A percentile compares a stretch with the other conserved stretches of the same genome.
Evolutionary conservation across 2,888 invertebrate species (phyloP).

Genomic region (Lymantria monacha): DNA sequence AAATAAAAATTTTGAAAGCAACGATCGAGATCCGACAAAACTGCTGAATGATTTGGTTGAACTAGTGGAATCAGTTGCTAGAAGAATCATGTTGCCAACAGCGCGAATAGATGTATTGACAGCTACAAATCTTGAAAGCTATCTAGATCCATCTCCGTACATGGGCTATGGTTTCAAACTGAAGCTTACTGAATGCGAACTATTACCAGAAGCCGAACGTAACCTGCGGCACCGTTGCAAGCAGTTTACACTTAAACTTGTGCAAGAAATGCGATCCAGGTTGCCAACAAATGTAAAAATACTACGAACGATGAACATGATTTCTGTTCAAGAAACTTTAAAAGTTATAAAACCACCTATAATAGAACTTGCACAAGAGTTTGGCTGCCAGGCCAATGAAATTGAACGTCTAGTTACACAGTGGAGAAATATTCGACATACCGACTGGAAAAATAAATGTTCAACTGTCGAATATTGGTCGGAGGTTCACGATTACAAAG

Average conservation of each 20-base stretch:
- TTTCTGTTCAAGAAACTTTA: slow-evolving; percentile 1
- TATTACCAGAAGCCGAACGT: background rate
- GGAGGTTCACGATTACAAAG: background rate
- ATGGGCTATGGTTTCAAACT: slow-evolving; percentile 1
- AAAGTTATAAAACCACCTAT: background rate
- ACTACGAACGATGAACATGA: slow-evolving; percentile 4
- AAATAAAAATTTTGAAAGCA: slow-evolving; percentile 14
- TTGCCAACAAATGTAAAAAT: slow-evolving; percentile 7
- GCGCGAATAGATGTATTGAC: background rate
- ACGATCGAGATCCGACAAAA: slow-evolving; percentile 13
- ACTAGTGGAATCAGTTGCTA: background rate
- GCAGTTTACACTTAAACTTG: slow-evolving; percentile 11
- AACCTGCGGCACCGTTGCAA: background rate
- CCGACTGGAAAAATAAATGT: background rate
- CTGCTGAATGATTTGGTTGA: background rate
- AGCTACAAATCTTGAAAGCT: background rate
- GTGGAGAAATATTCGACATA: background rate
- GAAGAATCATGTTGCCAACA: no score
- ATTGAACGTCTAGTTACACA: background rate
- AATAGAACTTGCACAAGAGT: background rate
- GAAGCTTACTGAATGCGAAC: background rate
- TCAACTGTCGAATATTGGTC: background rate
- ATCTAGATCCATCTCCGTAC: background rate
- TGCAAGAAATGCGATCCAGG: slow-evolving; percentile 13
- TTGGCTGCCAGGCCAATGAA: background rate